Base-by-base conservation (phyloP, 2,113 vertebrate species). In the Catagonus wagneri region DNA sequence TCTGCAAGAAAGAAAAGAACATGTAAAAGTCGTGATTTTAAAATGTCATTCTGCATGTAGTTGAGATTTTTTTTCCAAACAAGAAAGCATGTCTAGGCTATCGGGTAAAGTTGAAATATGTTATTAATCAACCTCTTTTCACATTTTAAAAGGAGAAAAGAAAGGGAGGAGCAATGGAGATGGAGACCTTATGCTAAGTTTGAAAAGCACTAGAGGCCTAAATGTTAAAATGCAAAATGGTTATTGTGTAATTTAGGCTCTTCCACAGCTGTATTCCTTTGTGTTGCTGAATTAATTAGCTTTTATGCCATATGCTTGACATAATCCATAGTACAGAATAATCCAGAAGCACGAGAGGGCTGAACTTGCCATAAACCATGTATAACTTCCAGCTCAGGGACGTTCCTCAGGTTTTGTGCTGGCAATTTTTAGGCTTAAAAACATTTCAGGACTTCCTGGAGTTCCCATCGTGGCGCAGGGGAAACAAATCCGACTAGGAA, bases 101-200 rank as follows among this genome's bases (percentile, higher is more conserved):
- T 96, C 94, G 93, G 72, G 81, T 58, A 69, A 86, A 65, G 58
- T 15, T 86, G 44, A 97, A 98, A 90, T 94, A 93, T 90, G 75
- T 95, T 95, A 85, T 89, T 78, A 66, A 75, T 97, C 94, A 95
- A 78, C 39, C 97, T 96, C 69, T 94, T 94, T 95, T 94, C 72
- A 85, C 61, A 85, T 93, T 93, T 90, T 93, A 79, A 91, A 94
- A 97, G 85, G 94, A 90, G 79, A 90, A 86, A 94, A 88, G 83
- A 90, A 96, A 54, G 72, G 76, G 83, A 76, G 87, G 80, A 71
- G 6, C 13, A 13, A 63, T 83, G 36, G 83, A 71, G 63, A 96
- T 96, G 87, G 81, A 89, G 90, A 95, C 89, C 88, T 95, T 87
- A 90, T 93, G 95, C 87, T 58, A 83, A 66, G n/a, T 80, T 95